Percentiles rank a stretch among this genome's conserved stretches.
These are phyloP conservation scores for Ericerus pela DNA, from an alignment of 1,140 invertebrate genomes.

Conservation along the genomic window DNA sequence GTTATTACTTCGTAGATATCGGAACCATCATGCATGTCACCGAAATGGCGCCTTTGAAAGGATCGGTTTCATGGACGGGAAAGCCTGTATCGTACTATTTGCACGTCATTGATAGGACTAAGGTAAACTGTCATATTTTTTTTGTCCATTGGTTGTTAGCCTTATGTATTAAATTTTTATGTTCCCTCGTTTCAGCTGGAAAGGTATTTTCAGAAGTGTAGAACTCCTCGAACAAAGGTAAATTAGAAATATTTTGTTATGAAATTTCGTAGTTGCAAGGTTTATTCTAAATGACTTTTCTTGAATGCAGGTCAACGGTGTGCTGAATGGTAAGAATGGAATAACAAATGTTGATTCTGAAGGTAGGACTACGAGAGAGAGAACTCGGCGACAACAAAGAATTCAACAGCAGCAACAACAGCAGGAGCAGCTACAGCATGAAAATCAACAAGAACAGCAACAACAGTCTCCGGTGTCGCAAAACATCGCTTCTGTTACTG, in stretches of 20 bases:
- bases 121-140: conserved; percentile 30
- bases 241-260: background rate
- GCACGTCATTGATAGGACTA: conserved; percentile 89
- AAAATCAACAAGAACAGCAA: background rate
- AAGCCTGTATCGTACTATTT: conserved; percentile 96
- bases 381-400: background rate
- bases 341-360: background rate
- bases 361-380: background rate
- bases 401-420: background rate
- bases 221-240: conserved; percentile 43
- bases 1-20: conserved; percentile 54
- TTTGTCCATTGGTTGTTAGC: background rate
- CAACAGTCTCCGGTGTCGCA: background rate
- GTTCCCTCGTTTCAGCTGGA: conserved; percentile 46
- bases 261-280: background rate
- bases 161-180: conserved; percentile 23
- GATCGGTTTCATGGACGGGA: conserved; percentile 95
- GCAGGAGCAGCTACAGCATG: background rate
- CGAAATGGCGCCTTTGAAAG: conserved; percentile 83
- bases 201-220: conserved; percentile 83
- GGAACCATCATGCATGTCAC: conserved; percentile 97
- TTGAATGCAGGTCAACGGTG: background rate
- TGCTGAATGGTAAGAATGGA: background rate
- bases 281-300: background rate
- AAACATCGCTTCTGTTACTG: background rate